A percentile compares a stretch with the other conserved stretches of the same genome.
Evolutionary conservation across 2,113 vertebrate genomes (phyloP).

Genomic region (Actenoides hombroni): DNA sequence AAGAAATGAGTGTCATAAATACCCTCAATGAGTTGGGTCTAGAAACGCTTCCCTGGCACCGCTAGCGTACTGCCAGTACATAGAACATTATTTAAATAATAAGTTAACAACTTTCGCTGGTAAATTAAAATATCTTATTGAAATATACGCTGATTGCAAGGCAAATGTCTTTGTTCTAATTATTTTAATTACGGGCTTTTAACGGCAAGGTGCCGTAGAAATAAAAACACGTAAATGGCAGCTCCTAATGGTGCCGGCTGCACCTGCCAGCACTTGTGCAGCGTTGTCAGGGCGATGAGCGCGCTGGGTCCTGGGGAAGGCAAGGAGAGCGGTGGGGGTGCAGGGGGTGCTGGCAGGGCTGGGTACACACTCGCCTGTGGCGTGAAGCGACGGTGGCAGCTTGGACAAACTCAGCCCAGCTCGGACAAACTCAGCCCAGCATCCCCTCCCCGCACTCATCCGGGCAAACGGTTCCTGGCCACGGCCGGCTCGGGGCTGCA

Average conservation of each 20-base stretch:
- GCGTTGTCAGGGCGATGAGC: neutral
- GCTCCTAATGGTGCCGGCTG: neutral
- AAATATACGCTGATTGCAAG: constrained; percentile 39
- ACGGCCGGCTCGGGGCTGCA: neutral
- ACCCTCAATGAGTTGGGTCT: neutral
- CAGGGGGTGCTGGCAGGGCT: neutral
- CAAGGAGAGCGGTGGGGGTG: neutral
- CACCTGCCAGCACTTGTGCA: neutral
- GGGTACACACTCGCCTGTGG: neutral
- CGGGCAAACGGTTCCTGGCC: too few species aligned
- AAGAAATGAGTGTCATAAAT: neutral
- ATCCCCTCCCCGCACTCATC: fast-evolving
- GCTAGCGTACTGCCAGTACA: neutral
- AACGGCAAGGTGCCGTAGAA: constrained; percentile 32
- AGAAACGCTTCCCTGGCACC: neutral
- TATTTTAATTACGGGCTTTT: constrained; percentile 34
- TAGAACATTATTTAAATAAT: neutral
- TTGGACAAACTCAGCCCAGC: neutral
- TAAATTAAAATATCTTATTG: neutral
- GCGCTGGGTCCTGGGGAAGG: neutral
- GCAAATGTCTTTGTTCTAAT: constrained; percentile 55
- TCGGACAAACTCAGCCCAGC: too few species aligned
- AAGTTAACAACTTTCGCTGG: neutral
- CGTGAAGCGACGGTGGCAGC: fast-evolving
- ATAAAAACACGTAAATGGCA: constrained; percentile 33